Base-by-base conservation (phyloP, 1,140 invertebrate species). In the Saccostrea echinata region DNA sequence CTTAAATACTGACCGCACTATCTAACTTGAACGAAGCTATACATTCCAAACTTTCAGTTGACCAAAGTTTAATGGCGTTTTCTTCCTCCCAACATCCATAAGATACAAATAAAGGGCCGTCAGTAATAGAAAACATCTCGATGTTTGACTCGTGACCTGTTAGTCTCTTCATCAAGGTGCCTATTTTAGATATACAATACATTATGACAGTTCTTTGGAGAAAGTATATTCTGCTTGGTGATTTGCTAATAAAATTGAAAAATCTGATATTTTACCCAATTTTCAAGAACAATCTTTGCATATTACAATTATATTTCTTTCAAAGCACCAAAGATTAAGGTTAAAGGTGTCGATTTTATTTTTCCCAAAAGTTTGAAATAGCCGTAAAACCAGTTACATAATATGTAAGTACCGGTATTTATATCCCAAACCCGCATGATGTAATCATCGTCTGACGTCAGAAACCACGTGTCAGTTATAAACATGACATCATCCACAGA, bases 41-140 rank as follows among this genome's bases (percentile, higher is more conserved):
- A 43, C 87, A 88, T n/a, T 76, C n/a, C 24, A 88, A 84, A 30
- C 18, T 84, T n/a, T 76, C 84, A 27, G 30, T 85, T 30, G 84
- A 83, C 87, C 87, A 88, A 0, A 85, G 68, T 27, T 81, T 76
- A 24, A 88, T 80, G 16, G 84, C 83, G 24, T 85, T 85, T 81
- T 88, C 83, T 81, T 88, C 87, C 12, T 85, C 87, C 87, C 84
- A 84, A 51, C 68, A 88, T 3, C 87, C 87, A 85, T 88, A 85
- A 13, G 87, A 84, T 9, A 84, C 35, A 51, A 88, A 88, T 16
- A 80, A 80, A 27, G 82, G 82, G 18, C 87, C 68, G 51, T 52
- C 52, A 13, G 71, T n/a, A 8, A 55, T 84, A 24, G 55, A 51
- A 35, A 52, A 84, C 52, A 88, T 84, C 68, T 80, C 84, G 24